Base-by-base conservation (phyloP, 1,140 invertebrate species). In the Calliphora vicina region DNA sequence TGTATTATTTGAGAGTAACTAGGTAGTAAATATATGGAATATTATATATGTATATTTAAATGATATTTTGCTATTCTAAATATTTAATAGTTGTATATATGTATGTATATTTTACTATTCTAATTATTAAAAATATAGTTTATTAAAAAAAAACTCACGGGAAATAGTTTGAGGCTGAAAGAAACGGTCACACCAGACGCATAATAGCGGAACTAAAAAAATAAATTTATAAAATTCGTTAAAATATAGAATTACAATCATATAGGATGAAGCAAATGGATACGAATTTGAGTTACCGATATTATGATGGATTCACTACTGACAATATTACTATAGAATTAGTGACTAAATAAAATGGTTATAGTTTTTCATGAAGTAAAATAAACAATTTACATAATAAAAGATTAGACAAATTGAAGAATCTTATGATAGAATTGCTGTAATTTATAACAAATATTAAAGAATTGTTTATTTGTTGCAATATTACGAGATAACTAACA, bases 101-200 rank as follows among this genome's bases (percentile, higher is more conserved):
- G 43, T 45, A 45, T 45, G 29, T 29, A 17, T 57, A 5, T 67
- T 1, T 67, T 25, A 67, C 4, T 23, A 67, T 67, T 67, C 61
- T 57, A 12, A 6, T 67, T 50, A 10, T 67, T 23, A 67, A 23
- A 23, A 23, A 20, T 25, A 67, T 23, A 67, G 0, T 57, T 25
- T 10, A 67, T 67, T 67, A 3, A 57, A 57, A 57, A 8, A 1
- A 67, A 67, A 67, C 61, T 67, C 61, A 67, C 61, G 6, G 23
- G 61, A 67, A 25, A 67, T 67, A 25, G n/a, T 25, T 67, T n/a
- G 17, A 67, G 17, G 61, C 61, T 67, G 61, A 20, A 67, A 23
- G n/a, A 67, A 67, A 67, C 61, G 61, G 12, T 67, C 61, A 67
- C 61, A 67, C 61, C 61, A 67, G 61, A 23, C 61, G 61, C 61